Base-by-base conservation (phyloP, 2,113 vertebrate species). In the Ciconia stormi region DNA sequence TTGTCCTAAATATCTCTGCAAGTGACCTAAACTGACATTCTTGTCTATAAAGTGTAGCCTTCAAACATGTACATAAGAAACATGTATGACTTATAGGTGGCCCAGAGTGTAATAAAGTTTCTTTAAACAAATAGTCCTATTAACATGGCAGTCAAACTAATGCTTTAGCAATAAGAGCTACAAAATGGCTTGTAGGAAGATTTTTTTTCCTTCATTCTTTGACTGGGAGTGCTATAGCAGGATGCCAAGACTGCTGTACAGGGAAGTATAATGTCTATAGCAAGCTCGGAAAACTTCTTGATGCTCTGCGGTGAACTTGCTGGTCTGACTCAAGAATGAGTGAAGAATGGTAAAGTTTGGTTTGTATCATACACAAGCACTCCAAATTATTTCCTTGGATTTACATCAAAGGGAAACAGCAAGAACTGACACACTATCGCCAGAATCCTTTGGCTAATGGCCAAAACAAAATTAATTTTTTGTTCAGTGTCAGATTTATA, bases 391-490 rank as follows among this genome's bases (percentile, higher is more conserved):
- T 87, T 89, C 40, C 22, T 77, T 72, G 52, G 4, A 40, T 62
- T 72, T 52, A 34, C 0, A 10, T 46, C 0, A 2, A 66, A 50
- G 30, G 16, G 29, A 73, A 87, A 36, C 19, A 78, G 13, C 26
- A 83, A 36, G 70, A 77, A 56, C 5, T 32, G 20, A 36, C 5
- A 52, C 3, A 7, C 61, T 50, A 32, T 36, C 34, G 50, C 30
- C 7, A 61, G 32, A 49, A 71, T 10, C 2, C 1, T 80, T 70
- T 65, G 47, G 5, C 2, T 62, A 62, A 38, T 21, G 42, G 6
- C 52, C 13, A 86, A 72, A 72, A 0, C 0, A 3, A 40, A 55
- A 38, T 22, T 0, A 44, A 11, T 9, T 38, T 52, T 55, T 32
- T 18, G 1, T 18, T 1, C n/a, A 44, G 1, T 16, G 11, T 46